These are phyloP conservation scores for Fopius arisanus DNA, from an alignment of 1,140 invertebrate genomes.

Conservation along the genomic window DNA sequence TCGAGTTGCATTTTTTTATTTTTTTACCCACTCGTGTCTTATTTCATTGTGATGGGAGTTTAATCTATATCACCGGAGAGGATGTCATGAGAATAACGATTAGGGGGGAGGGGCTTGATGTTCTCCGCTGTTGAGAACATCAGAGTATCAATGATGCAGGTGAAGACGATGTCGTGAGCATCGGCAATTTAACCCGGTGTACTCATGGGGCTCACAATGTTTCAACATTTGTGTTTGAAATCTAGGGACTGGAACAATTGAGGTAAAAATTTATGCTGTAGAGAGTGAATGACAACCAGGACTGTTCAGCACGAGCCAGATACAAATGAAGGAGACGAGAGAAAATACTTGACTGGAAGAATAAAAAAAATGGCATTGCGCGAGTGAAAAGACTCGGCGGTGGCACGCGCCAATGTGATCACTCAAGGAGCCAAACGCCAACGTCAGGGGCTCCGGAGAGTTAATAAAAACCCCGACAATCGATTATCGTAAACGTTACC, in stretches of 20 bases:
- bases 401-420: background rate
- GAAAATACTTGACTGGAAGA: background rate
- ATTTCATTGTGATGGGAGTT: background rate
- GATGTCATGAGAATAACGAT: slow-evolving; percentile 2
- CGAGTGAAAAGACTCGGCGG: background rate
- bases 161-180: slow-evolving; percentile 53
- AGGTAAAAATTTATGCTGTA: background rate
- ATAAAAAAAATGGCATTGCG: background rate
- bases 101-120: background rate
- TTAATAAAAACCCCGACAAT: slow-evolving; percentile 1
- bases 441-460: background rate
- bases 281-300: background rate
- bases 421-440: background rate
- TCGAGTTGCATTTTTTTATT: slow-evolving; percentile 12
- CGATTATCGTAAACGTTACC: background rate
- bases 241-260: background rate
- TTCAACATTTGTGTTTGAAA: too few relatives aligned
- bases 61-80: background rate
- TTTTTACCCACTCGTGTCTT: background rate
- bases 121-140: background rate
- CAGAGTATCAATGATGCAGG: slow-evolving; percentile 56
- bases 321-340: background rate
- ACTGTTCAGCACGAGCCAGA: background rate
- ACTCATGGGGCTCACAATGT: too few relatives aligned
- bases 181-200: too few relatives aligned